Conservation (phyloP, 2,113 vertebrate genomes). For the Planiliza haematocheilus region DNA sequence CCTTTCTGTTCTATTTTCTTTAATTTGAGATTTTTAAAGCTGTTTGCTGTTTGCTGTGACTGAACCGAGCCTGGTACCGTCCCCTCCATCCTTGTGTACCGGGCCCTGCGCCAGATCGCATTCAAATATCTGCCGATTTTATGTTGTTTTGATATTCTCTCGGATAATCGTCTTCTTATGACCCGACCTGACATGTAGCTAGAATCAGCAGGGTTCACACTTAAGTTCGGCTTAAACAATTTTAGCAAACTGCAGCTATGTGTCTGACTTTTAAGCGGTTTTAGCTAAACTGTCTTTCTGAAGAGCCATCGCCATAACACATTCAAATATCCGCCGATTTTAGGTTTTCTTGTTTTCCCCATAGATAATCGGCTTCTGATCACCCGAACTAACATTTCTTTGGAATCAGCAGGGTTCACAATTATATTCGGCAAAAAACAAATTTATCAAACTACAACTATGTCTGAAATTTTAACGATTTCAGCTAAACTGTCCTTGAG, state of each 20-base stretch:
- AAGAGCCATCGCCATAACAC: no score
- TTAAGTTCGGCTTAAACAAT: neutral
- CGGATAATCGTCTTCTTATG: neutral
- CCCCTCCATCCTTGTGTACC: no score
- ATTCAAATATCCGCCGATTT: no score
- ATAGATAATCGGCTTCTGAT: no score
- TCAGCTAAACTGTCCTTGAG: no score
- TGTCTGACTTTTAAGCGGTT: no score
- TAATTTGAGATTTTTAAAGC: neutral
- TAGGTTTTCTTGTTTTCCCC: no score
- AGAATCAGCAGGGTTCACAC: neutral
- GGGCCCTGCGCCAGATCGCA: neutral
- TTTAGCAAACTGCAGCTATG: no score
- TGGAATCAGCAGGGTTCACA: neutral
- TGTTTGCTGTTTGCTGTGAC: neutral
- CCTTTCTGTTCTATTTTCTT: neutral
- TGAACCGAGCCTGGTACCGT: neutral
- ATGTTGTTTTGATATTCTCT: neutral
- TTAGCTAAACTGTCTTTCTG: no score
- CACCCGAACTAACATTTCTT: fast-evolving
- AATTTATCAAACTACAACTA: no score
- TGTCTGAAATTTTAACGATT: no score
- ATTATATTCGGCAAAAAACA: neutral
- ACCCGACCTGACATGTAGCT: fast-evolving
- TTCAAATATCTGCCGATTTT: neutral